phyloP scores from a whole-genome alignment of 1,140 invertebrate genomes.

The Ephestia elutella region DNA sequence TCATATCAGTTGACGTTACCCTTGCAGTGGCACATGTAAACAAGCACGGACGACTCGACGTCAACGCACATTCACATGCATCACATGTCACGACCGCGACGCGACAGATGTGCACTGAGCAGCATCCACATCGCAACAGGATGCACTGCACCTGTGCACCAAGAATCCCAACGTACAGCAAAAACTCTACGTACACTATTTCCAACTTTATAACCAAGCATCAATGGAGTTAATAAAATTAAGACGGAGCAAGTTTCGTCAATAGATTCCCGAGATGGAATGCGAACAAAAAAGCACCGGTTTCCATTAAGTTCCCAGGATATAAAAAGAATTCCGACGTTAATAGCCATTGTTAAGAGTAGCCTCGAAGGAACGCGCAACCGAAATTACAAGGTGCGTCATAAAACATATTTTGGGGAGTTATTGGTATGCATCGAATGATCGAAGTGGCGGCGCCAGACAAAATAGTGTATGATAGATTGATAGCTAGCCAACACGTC shows the following conservation, averaged over 20 bases:
- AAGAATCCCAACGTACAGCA: constrained; percentile 42
- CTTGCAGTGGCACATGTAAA: background rate
- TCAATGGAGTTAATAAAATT: constrained; percentile 9
- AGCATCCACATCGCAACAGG: constrained; percentile 46
- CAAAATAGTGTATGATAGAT: background rate
- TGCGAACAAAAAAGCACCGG: constrained; percentile 25
- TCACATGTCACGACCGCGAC: constrained; percentile 15
- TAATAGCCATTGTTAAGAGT: constrained; percentile 16
- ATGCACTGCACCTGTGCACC: constrained; percentile 59
- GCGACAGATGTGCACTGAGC: constrained; percentile 51
- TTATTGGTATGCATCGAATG: background rate
- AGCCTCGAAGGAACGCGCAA: background rate
- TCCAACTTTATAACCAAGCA: background rate
- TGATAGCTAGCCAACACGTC: background rate
- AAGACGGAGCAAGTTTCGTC: constrained; percentile 10
- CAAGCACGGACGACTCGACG: background rate
- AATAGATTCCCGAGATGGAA: constrained; percentile 12
- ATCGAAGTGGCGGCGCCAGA: background rate
- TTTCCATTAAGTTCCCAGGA: constrained; percentile 9
- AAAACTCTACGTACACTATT: constrained; percentile 30
- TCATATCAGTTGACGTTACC: background rate
- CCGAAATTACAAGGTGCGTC: background rate
- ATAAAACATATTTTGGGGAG: background rate
- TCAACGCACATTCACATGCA: constrained; percentile 1
- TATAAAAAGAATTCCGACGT: constrained; percentile 20